Conservation (phyloP, 1,140 invertebrate genomes). For the Subanguina moxae region DNA sequence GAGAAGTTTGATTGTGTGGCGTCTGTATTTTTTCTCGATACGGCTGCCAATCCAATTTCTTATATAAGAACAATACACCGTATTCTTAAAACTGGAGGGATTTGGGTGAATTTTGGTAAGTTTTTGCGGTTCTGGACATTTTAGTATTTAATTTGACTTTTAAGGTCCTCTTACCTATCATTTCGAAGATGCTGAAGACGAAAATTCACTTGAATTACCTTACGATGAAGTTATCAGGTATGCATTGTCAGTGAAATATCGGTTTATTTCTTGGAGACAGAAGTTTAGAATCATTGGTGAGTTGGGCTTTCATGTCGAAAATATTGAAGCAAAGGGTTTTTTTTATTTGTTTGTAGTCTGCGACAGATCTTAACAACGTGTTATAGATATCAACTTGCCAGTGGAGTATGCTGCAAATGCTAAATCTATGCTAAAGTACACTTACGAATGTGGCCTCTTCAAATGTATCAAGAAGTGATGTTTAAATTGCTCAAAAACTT, state of each 20-base stretch:
- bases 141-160: slow-evolving; percentile 33
- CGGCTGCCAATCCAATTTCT: slow-evolving; percentile 87
- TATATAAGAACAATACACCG: slow-evolving; percentile 89
- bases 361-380: slow-evolving; percentile 39
- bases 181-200: slow-evolving; percentile 79
- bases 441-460: slow-evolving; percentile 84
- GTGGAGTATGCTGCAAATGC: slow-evolving; percentile 87
- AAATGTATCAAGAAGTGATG: slow-evolving; percentile 30
- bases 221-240: slow-evolving; percentile 74
- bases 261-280: too few species aligned
- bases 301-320: slow-evolving; percentile 70
- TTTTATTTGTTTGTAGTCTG: too few species aligned
- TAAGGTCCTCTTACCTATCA: slow-evolving; percentile 80
- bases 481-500: neutral
- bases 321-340: slow-evolving; percentile 73
- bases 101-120: slow-evolving; percentile 62
- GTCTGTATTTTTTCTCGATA: slow-evolving; percentile 97
- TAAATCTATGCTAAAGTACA: slow-evolving; percentile 83
- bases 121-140: too few species aligned
- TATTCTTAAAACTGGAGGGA: slow-evolving; percentile 76
- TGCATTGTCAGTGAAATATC: too few species aligned
- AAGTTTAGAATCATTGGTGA: neutral
- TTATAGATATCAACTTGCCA: slow-evolving; percentile 64
- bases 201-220: slow-evolving; percentile 87
- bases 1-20: slow-evolving; percentile 85